Percentiles rank a stretch among this genome's conserved stretches.
These are phyloP conservation scores for Protonemura montana DNA, from an alignment of 2,888 invertebrate species.

Conservation along the genomic window DNA sequence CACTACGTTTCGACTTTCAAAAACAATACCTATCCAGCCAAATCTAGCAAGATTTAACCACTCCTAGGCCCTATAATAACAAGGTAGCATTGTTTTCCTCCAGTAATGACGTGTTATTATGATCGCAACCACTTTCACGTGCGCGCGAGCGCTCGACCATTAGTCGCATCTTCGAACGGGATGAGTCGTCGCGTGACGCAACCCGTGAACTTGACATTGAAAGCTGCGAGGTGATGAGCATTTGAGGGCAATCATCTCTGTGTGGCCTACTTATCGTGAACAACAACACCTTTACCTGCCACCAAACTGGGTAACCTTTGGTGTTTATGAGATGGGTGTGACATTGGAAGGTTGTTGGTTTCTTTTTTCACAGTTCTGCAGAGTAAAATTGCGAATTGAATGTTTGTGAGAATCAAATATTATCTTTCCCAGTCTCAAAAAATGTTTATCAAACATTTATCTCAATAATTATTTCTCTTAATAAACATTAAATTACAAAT, in stretches of 20 bases:
- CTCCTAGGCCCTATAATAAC: neutral
- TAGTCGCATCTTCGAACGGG: constrained; percentile 12
- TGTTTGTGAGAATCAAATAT: no score
- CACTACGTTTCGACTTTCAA: neutral
- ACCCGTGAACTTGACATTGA: neutral
- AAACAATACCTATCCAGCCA: neutral
- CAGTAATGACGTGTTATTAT: neutral
- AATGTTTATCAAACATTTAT: no score
- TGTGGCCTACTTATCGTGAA: neutral
- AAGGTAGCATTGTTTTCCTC: neutral
- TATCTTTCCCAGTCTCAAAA: no score
- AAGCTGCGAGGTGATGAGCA: neutral
- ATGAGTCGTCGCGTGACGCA: neutral
- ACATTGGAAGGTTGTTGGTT: no score
- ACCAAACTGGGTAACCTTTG: no score
- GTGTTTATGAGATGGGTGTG: no score
- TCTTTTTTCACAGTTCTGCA: no score
- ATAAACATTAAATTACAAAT: no score
- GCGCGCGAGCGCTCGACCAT: neutral
- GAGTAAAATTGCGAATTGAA: no score
- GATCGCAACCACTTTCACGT: neutral
- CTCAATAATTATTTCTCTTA: no score
- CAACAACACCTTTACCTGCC: neutral
- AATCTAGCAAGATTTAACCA: neutral
- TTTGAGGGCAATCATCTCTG: neutral